Evolutionary conservation across 2,797 vertebrate species (phyloP).

Genomic region (Molossus molossus): DNA sequence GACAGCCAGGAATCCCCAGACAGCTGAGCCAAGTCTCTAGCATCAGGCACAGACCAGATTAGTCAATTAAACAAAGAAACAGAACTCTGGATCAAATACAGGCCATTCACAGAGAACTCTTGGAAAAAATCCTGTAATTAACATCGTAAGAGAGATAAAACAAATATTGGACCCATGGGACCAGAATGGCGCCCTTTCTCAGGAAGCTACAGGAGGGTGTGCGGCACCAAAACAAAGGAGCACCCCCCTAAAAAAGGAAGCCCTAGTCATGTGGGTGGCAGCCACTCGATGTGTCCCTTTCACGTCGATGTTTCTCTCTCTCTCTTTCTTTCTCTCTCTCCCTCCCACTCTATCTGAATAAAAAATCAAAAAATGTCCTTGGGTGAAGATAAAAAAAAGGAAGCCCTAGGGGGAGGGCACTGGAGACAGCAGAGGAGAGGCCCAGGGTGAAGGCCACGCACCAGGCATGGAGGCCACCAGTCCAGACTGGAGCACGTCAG

Average conservation of each 20-base stretch:
- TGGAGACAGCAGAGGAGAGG: neutral
- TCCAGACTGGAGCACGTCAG: neutral
- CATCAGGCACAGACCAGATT: neutral
- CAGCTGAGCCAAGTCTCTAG: neutral
- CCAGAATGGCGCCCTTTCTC: neutral
- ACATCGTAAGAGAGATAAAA: neutral
- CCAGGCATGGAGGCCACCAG: too few species aligned
- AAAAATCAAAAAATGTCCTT: too few species aligned
- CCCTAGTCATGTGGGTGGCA: too few species aligned
- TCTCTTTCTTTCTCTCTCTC: too few species aligned
- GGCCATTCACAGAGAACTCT: neutral
- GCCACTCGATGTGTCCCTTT: too few species aligned
- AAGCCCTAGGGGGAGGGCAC: neutral
- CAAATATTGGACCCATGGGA: neutral
- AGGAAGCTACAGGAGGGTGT: neutral
- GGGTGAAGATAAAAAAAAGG: neutral
- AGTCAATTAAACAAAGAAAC: constrained; percentile 44
- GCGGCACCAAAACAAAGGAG: neutral
- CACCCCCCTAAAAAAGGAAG: neutral
- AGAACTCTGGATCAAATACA: neutral
- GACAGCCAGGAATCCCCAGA: neutral
- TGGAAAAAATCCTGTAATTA: neutral
- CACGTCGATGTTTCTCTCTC: too few species aligned
- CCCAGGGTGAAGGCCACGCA: rapidly evolving
- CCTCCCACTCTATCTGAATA: too few species aligned